phyloP scores from a whole-genome alignment of 2,797 vertebrate species.

The Coilia nasus region DNA sequence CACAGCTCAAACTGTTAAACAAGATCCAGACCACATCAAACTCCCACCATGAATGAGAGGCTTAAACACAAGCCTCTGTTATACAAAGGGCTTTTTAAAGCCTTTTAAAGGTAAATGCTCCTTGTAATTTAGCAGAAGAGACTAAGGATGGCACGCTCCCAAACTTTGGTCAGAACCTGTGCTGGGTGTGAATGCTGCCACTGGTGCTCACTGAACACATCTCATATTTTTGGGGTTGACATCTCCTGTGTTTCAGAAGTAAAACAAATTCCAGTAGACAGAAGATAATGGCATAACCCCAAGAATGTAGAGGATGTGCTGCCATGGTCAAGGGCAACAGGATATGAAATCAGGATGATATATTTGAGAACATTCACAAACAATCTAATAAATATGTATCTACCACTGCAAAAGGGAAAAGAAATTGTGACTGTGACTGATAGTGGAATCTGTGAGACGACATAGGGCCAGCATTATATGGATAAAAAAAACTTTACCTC shows the following conservation, averaged over 20 bases:
- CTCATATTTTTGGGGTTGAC: background rate
- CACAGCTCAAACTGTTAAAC: constrained; percentile 93
- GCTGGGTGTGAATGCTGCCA: constrained; percentile 1
- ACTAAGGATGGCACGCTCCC: background rate
- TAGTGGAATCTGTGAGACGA: background rate
- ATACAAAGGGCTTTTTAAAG: background rate
- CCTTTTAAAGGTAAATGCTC: background rate
- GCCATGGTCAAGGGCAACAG: background rate
- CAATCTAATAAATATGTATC: background rate
- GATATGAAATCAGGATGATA: background rate
- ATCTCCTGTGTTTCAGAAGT: background rate
- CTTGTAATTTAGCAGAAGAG: background rate
- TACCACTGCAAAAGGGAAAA: background rate
- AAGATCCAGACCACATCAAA: constrained; percentile 74
- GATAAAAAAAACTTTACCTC: background rate
- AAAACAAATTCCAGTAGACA: too few species aligned
- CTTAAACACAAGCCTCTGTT: background rate
- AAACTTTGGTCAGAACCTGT: background rate
- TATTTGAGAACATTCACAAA: background rate
- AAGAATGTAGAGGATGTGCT: background rate
- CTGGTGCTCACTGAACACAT: constrained; percentile 1
- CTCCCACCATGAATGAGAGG: background rate
- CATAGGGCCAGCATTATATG: background rate
- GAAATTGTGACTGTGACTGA: background rate
- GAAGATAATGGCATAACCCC: background rate